phyloP scores from a whole-genome alignment of 2,888 invertebrate genomes.

The Ptychoptera albimana region DNA sequence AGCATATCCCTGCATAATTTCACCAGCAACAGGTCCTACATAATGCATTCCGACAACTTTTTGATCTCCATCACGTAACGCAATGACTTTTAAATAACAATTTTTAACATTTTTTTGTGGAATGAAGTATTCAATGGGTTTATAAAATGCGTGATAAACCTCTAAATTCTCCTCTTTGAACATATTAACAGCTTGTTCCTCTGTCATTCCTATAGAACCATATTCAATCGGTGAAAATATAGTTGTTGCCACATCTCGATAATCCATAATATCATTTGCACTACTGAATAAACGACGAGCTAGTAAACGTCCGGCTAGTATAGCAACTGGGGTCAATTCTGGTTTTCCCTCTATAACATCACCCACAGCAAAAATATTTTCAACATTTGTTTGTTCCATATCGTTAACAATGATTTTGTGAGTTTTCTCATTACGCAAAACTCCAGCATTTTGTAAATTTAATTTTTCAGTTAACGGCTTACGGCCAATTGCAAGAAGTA shows the following conservation, averaged over 20 bases:
- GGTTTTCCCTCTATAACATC: constrained; percentile 76
- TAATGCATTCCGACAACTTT: constrained; percentile 78
- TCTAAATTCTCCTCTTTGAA: constrained; percentile 70
- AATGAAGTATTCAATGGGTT: constrained; percentile 90
- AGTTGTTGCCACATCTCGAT: constrained; percentile 80
- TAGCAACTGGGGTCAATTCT: constrained; percentile 93
- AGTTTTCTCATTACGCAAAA: constrained; percentile 41
- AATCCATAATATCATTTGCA: constrained; percentile 54
- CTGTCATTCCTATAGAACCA: constrained; percentile 83
- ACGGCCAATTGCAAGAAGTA: constrained; percentile 76
- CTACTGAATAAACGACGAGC: constrained; percentile 55
- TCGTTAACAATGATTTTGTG: constrained; percentile 56
- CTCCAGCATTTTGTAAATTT: constrained; percentile 56
- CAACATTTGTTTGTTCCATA: constrained; percentile 71
- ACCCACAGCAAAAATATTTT: constrained; percentile 85
- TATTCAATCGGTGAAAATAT: constrained; percentile 95
- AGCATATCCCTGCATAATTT: constrained; percentile 88
- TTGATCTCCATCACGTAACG: constrained; percentile 47
- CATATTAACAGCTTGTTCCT: constrained; percentile 57
- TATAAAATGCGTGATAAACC: constrained; percentile 86
- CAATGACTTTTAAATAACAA: constrained; percentile 83
- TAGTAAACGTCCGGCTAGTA: constrained; percentile 75
- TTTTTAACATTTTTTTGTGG: constrained; percentile 73
- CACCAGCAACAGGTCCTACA: constrained; percentile 80
- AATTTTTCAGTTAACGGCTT: constrained; percentile 58